Conservation (phyloP, 2,888 invertebrate species). For the Xanthostigma xanthostigma region DNA sequence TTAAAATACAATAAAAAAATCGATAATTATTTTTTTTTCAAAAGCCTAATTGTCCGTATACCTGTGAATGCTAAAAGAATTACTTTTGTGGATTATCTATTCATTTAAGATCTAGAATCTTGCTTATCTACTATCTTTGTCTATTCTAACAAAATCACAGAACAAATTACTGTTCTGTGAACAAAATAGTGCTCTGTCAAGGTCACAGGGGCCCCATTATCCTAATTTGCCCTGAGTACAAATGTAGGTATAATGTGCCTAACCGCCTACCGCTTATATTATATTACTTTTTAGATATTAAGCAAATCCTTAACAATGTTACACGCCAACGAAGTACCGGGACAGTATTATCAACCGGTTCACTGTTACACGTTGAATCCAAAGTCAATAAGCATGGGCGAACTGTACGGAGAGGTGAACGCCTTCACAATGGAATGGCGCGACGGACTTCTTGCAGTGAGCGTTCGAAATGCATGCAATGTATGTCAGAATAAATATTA, state of each 20-base stretch:
- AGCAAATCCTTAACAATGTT: conserved; percentile 54
- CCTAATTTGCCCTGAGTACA: no score
- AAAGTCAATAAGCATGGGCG: conserved; percentile 75
- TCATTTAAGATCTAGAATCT: no score
- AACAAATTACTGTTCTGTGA: no score
- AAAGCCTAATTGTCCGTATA: no score
- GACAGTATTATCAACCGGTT: conserved; percentile 53
- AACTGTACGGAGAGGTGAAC: conserved; percentile 78
- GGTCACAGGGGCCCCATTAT: no score
- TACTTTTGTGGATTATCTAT: no score
- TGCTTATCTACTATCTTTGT: no score
- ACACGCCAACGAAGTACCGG: conserved; percentile 38
- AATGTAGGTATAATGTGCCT: not conserved
- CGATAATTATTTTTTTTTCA: no score
- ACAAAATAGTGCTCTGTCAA: no score
- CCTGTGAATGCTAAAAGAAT: no score
- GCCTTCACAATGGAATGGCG: conserved; percentile 77
- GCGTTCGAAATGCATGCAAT: conserved; percentile 42
- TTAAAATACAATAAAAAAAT: no score
- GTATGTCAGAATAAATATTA: conserved; percentile 22
- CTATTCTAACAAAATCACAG: no score
- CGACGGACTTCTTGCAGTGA: conserved; percentile 68
- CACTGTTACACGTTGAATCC: conserved; percentile 73
- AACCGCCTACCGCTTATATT: not conserved
- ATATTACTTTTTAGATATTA: conserved; percentile 38